Conservation (phyloP, 2,113 vertebrate genomes). For the Hypanus sabinus region DNA sequence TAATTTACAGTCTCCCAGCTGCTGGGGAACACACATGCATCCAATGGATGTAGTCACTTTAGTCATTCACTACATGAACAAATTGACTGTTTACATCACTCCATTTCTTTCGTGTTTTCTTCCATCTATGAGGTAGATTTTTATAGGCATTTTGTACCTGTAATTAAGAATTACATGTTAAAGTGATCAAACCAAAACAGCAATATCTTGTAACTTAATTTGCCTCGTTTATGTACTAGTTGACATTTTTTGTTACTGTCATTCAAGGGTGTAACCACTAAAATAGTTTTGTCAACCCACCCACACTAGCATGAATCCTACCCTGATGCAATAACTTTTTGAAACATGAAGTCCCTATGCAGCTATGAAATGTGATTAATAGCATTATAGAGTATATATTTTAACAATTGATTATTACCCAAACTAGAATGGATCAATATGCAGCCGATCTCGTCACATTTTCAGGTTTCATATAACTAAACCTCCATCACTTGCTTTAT, state of each 20-base stretch:
- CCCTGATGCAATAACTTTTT: not conserved
- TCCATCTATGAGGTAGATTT: conserved; percentile 34
- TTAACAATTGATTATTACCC: not conserved
- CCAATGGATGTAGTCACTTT: conserved; percentile 28
- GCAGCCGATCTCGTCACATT: not conserved
- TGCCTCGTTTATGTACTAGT: not conserved
- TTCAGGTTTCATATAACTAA: not conserved
- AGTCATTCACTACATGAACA: conserved; percentile 20
- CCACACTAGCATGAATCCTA: not conserved
- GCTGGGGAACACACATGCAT: conserved; percentile 22
- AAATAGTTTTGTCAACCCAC: not conserved
- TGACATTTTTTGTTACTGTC: not conserved
- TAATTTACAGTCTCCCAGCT: conserved; percentile 20
- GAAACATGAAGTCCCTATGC: not conserved
- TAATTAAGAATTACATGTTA: not conserved
- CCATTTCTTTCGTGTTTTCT: conserved; percentile 13
- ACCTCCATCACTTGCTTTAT: not conserved
- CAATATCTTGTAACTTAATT: not conserved
- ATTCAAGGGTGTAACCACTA: not conserved
- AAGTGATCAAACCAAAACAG: not conserved
- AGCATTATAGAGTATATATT: not conserved
- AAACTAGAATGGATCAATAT: not conserved
- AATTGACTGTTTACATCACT: conserved; percentile 5
- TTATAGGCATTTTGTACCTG: conserved; percentile 26
- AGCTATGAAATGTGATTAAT: not conserved